Conservation (phyloP, 2,888 invertebrate genomes). For the Neuroscelio doddi region DNA sequence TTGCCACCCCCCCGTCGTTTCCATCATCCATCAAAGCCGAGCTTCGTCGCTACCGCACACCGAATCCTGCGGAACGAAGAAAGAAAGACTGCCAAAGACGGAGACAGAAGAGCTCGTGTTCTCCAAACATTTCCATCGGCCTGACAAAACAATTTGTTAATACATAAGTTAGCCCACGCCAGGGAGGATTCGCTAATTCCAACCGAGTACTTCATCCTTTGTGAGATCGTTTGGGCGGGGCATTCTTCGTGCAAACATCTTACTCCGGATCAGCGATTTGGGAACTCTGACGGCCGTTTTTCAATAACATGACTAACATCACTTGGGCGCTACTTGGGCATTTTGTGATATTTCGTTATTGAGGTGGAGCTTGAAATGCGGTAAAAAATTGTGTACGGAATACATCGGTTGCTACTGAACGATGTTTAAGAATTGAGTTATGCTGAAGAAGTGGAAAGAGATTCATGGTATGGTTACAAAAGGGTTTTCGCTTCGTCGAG, state of each 20-base stretch:
- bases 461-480: too few species aligned
- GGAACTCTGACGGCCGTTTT: background rate
- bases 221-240: slow-evolving; percentile 26
- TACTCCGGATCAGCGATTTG: background rate
- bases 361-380: slow-evolving; percentile 20
- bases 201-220: too few species aligned
- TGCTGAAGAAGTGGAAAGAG: too few species aligned
- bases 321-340: too few species aligned
- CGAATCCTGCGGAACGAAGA: slow-evolving; percentile 2
- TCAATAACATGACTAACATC: too few species aligned
- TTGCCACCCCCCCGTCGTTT: slow-evolving; percentile 60
- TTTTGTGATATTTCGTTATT: background rate
- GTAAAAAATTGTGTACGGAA: too few species aligned
- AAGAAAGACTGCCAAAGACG: too few species aligned
- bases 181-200: too few species aligned
- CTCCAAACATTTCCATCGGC: slow-evolving; percentile 21
- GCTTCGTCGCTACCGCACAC: slow-evolving; percentile 5
- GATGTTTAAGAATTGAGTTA: too few species aligned
- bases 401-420: too few species aligned
- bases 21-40: slow-evolving; percentile 62
- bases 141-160: slow-evolving; percentile 12
- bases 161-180: background rate
- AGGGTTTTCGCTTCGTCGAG: too few species aligned
- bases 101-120: background rate
- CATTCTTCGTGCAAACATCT: background rate